Percentiles rank a stretch among this genome's conserved stretches.
These are phyloP conservation scores for Anolis sagrei DNA, from an alignment of 2,113 vertebrate species.

Conservation along the genomic window DNA sequence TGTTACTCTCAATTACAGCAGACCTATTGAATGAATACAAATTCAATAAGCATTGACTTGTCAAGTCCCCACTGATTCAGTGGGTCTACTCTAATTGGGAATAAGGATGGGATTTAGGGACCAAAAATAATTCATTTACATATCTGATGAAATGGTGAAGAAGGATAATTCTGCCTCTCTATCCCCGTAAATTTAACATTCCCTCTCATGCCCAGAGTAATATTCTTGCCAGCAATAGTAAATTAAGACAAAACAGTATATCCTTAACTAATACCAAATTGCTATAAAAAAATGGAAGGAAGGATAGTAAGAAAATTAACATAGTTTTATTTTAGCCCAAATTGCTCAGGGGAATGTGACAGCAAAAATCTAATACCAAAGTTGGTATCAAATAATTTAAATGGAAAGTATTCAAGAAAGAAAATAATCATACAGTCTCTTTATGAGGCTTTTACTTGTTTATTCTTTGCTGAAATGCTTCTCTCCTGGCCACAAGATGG, in stretches of 20 bases:
- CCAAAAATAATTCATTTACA: too few relatives aligned
- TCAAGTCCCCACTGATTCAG: too few relatives aligned
- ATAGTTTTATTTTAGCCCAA: background rate
- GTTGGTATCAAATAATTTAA: background rate
- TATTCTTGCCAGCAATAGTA: background rate
- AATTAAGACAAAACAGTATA: background rate
- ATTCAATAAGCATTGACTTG: too few relatives aligned
- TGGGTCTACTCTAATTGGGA: too few relatives aligned
- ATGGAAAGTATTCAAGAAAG: slow-evolving; percentile 11
- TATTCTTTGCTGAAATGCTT: background rate
- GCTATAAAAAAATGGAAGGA: background rate
- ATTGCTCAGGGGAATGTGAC: background rate
- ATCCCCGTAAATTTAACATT: background rate
- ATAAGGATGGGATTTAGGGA: too few relatives aligned
- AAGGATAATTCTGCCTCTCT: background rate
- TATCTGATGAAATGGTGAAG: background rate
- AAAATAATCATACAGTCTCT: slow-evolving; percentile 27
- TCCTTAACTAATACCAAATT: background rate
- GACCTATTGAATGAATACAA: too few relatives aligned
- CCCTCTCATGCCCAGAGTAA: background rate
- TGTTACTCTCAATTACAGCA: too few relatives aligned
- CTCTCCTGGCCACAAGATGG: slow-evolving; percentile 77
- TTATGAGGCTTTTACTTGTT: slow-evolving; percentile 26
- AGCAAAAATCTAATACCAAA: background rate
- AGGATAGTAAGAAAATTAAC: background rate